Base-by-base conservation (phyloP, 2,888 invertebrate genomes). In the Elmis aenea region DNA sequence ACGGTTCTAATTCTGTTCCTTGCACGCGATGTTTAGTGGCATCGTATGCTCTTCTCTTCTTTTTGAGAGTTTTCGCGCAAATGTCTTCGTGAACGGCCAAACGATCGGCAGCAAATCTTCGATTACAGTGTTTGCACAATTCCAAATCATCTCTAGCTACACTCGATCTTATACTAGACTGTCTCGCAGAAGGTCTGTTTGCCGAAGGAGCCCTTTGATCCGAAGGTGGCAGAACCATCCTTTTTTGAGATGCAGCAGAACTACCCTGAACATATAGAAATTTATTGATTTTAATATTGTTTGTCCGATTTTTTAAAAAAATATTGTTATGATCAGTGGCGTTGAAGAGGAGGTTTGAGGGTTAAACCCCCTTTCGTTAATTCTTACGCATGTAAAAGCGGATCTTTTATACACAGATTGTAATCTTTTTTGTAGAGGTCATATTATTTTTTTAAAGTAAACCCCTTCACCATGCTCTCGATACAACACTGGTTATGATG, bases 21-120 rank as follows among this genome's bases (percentile, higher is more conserved):
- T 79, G 72, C 1, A 90, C 80, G n/a, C 97, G 73, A 66, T 92
- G 92, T 59, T 89, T 91, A 24, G 88, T 78, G 2, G 85, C 85
- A 68, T 97, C 96, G 64, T 93, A 97, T 0, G 83, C 79, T 71
- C 92, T 96, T 47, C 95, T 75, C 61, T 89, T 90, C 67, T 90
- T 90, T 38, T 74, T 70, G 26, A 76, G 71, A 1, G 87, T 76
- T 62, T 86, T 89, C 49, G 77, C 69, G 68, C 97, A 97, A 45
- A 94, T 88, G 14, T 79, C 74, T 66, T 89, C 80, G 66, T 97
- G 97, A 51, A 83, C 85, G 3, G 68, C 71, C 31, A 93, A 70
- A 1, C 95, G 77, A 59, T 95, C 94, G 10, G 75, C 63, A 4
- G 83, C 84, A 67, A 95, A 94, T 55, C 77, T 75, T 1, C 94